These are phyloP conservation scores for Ambastaia sidthimunki DNA, from an alignment of 2,797 vertebrate species.

Conservation along the genomic window DNA sequence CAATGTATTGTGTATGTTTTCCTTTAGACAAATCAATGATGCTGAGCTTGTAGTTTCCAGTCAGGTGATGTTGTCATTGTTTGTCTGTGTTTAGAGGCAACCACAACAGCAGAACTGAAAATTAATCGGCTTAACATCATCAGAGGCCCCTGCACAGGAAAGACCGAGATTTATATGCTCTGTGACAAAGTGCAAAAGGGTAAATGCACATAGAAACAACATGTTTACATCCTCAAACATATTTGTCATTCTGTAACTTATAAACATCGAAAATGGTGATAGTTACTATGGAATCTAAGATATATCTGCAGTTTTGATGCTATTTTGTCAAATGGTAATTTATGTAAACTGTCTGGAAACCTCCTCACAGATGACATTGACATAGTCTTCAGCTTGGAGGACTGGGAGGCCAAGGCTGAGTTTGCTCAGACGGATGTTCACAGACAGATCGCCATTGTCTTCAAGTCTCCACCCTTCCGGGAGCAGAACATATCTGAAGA, in stretches of 20 bases:
- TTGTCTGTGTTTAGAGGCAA: conserved; percentile 79
- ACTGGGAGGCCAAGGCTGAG: conserved; percentile 89
- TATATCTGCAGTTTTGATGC: neutral
- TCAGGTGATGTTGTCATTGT: neutral
- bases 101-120: conserved; percentile 90
- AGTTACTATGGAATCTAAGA: too few species aligned
- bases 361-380: conserved; percentile 86
- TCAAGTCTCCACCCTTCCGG: conserved; percentile 88
- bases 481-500: conserved; percentile 84
- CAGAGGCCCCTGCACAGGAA: conserved; percentile 81
- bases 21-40: neutral
- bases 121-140: conserved; percentile 87
- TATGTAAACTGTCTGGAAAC: neutral
- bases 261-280: too few species aligned
- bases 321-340: neutral
- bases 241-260: too few species aligned
- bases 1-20: neutral
- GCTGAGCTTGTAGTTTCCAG: neutral
- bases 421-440: conserved; percentile 94
- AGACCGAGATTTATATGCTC: conserved; percentile 90
- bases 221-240: neutral
- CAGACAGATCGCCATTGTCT: conserved; percentile 92
- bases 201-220: conserved; percentile 53
- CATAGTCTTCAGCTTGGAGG: conserved; percentile 83
- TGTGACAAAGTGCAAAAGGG: conserved; percentile 98